phyloP scores from a whole-genome alignment of 1,140 invertebrate species.

The Liolophura sinensis region DNA sequence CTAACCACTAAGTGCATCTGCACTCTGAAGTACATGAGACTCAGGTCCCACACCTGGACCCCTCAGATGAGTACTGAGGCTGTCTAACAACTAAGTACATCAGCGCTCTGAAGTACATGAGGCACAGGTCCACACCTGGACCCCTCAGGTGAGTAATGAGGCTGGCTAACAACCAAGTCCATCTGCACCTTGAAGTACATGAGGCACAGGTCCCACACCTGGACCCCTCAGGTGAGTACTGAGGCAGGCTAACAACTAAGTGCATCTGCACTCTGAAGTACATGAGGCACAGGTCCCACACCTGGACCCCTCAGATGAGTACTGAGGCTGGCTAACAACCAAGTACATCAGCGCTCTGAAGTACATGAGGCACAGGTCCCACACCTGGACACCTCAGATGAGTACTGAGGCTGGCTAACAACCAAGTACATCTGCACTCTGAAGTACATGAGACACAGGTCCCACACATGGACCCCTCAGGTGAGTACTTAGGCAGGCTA shows the following conservation, averaged over 20 bases:
- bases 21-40: too few species aligned
- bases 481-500: slow-evolving; percentile 56
- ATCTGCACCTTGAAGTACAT: slow-evolving; percentile 67
- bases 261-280: slow-evolving; percentile 68
- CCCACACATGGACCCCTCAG: slow-evolving; percentile 61
- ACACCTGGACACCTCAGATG: slow-evolving; percentile 63
- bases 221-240: slow-evolving; percentile 60
- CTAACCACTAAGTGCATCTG: too few species aligned
- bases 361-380: slow-evolving; percentile 54
- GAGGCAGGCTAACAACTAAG: slow-evolving; percentile 63
- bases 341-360: slow-evolving; percentile 67
- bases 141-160: slow-evolving; percentile 54
- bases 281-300: slow-evolving; percentile 57
- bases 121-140: slow-evolving; percentile 60
- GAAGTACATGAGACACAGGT: slow-evolving; percentile 63
- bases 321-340: too few species aligned
- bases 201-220: slow-evolving; percentile 56
- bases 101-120: slow-evolving; percentile 67
- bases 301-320: slow-evolving; percentile 62
- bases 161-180: slow-evolving; percentile 65
- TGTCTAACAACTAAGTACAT: slow-evolving; percentile 66
- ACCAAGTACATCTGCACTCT: slow-evolving; percentile 67
- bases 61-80: slow-evolving; percentile 55
- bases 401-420: slow-evolving; percentile 56
- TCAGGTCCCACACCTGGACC: slow-evolving; percentile 59